A percentile compares a stretch with the other conserved stretches of the same genome.
phyloP scores from a whole-genome alignment of 2,888 invertebrate genomes.

The Nesidiocoris tenuis region DNA sequence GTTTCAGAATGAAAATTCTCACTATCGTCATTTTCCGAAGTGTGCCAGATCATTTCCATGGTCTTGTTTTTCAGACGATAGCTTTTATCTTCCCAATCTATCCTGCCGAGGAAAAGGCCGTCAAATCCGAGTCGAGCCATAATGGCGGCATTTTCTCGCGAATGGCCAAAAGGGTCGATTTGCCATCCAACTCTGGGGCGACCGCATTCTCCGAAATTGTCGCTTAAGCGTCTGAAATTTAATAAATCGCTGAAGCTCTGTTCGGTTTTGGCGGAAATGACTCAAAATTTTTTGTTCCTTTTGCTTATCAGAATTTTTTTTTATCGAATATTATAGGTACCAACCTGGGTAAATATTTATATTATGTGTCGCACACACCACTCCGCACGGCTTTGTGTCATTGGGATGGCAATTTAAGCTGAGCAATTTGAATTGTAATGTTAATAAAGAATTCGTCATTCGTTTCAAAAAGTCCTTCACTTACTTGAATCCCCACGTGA shows the following conservation, averaged over 20 bases:
- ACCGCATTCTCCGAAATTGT: conserved; percentile 71
- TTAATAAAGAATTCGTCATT: not conserved
- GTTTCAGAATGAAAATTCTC: too few species aligned
- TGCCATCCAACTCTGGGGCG: conserved; percentile 79
- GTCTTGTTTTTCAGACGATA: conserved; percentile 60
- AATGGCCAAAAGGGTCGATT: conserved; percentile 84
- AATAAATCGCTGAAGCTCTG: too few species aligned
- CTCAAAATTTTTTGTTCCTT: too few species aligned
- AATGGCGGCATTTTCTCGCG: conserved; percentile 66
- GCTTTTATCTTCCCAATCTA: conserved; percentile 67
- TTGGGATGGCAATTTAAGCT: too few species aligned
- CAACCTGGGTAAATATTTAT: too few species aligned
- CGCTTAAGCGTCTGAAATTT: conserved; percentile 61
- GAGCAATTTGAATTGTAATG: not conserved
- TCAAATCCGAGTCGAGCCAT: conserved; percentile 70
- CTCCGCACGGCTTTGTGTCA: too few species aligned
- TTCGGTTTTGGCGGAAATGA: too few species aligned
- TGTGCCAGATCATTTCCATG: conserved; percentile 69
- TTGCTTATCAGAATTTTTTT: too few species aligned
- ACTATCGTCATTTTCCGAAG: conserved; percentile 36
- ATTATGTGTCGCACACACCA: too few species aligned
- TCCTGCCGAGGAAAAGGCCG: conserved; percentile 68
- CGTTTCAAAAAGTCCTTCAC: not conserved
- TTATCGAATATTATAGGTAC: too few species aligned
- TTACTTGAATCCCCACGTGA: conserved; percentile 67